Evolutionary conservation across 2,113 vertebrate species (phyloP).

Genomic region (Tragelaphus strepsiceros): DNA sequence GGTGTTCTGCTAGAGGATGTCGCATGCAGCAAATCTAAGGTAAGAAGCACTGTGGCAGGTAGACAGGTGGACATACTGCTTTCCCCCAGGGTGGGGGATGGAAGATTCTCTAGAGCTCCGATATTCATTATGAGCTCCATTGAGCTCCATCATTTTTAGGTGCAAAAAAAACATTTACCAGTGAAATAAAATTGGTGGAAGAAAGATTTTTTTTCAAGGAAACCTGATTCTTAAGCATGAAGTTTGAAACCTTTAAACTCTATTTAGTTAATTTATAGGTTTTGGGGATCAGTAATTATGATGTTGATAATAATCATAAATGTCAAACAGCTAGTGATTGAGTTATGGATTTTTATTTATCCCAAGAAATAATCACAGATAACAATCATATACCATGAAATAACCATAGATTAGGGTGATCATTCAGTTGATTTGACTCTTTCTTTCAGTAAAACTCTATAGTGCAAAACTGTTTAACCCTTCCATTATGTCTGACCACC

Average conservation of each 20-base stretch:
- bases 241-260: not conserved
- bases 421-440: not conserved
- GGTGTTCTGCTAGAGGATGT: not conserved
- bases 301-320: not conserved
- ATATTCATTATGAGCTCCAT: not conserved
- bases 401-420: not conserved
- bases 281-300: not conserved
- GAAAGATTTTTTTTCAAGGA: conserved; percentile 14
- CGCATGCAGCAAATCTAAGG: not conserved
- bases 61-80: not conserved
- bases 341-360: not conserved
- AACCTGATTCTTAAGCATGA: conserved; percentile 11
- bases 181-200: not conserved
- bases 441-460: not conserved
- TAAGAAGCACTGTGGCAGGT: not conserved
- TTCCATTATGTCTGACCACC: not conserved
- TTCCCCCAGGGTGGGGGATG: not conserved
- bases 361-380: not conserved
- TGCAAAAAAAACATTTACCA: not conserved
- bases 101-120: not conserved
- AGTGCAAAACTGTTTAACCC: not conserved
- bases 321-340: not conserved
- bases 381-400: not conserved
- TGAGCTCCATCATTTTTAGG: not conserved
- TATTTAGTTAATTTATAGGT: not conserved